A percentile compares a stretch with the other conserved stretches of the same genome.
Conservation (phyloP, 2,113 vertebrate species). For the Cygnus buccinator region DNA sequence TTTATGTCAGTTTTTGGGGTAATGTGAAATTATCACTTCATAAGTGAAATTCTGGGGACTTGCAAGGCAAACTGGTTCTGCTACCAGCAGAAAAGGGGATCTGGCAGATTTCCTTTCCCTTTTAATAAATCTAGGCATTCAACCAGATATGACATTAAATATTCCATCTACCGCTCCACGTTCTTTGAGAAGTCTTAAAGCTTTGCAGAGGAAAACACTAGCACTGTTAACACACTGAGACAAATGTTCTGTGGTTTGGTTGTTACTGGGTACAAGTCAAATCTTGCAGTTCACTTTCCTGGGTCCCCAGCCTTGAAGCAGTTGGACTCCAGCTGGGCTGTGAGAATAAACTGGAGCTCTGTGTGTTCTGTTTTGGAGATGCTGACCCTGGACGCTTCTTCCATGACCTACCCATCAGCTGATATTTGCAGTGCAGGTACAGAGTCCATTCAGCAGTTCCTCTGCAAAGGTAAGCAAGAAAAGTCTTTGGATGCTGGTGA, state of each 20-base stretch:
- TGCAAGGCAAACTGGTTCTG: neutral
- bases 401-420: conserved; percentile 85
- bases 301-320: neutral
- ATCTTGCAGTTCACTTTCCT: neutral
- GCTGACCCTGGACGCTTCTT: conserved; percentile 82
- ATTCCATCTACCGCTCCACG: neutral
- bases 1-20: neutral
- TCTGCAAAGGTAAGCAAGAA: conserved; percentile 83
- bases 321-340: neutral
- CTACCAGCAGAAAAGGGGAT: neutral
- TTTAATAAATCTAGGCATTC: neutral
- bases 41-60: neutral
- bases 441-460: conserved; percentile 87
- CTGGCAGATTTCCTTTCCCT: neutral
- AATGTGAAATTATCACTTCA: neutral
- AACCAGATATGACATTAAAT: neutral
- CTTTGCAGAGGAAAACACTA: neutral
- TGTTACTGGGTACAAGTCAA: neutral
- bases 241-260: neutral
- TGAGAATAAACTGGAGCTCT: neutral
- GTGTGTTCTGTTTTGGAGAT: conserved; percentile 75
- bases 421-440: conserved; percentile 85
- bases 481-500: neutral
- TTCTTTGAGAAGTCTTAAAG: neutral
- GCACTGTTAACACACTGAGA: neutral